Percentiles rank a stretch among this genome's conserved stretches.
Conservation (phyloP, 2,888 invertebrate genomes). For the Leptopilina myrica region DNA sequence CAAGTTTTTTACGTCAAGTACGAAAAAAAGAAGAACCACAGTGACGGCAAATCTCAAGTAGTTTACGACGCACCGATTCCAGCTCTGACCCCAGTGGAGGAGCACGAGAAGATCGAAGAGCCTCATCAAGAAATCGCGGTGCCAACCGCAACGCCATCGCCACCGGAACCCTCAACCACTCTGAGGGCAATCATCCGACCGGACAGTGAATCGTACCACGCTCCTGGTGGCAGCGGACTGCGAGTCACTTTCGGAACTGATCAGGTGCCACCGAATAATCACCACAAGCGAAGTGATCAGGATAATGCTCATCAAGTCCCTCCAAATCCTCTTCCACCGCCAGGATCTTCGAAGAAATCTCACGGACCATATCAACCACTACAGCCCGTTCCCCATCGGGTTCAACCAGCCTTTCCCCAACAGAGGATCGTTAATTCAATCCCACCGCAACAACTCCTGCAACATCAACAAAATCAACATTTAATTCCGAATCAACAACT, state of each 20-base stretch:
- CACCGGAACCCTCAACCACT: conserved; percentile 85
- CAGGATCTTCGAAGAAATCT: conserved; percentile 71
- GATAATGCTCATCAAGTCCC: conserved; percentile 59
- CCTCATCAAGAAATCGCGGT: conserved; percentile 79
- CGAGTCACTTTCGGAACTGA: conserved; percentile 89
- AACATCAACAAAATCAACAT: conserved; percentile 72
- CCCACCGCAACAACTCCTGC: conserved; percentile 71
- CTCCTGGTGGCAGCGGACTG: conserved; percentile 86
- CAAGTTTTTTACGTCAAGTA: conserved; percentile 95
- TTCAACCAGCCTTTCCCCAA: conserved; percentile 73
- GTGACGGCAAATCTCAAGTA: conserved; percentile 84
- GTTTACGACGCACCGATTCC: conserved; percentile 89
- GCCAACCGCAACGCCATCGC: conserved; percentile 78
- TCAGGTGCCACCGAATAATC: conserved; percentile 73
- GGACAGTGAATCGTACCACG: conserved; percentile 89
- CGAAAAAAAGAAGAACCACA: conserved; percentile 86
- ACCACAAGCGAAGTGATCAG: conserved; percentile 71
- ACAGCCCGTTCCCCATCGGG: conserved; percentile 65
- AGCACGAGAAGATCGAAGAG: conserved; percentile 78
- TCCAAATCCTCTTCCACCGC: conserved; percentile 58
- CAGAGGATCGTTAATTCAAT: conserved; percentile 73
- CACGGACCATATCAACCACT: conserved; percentile 72
- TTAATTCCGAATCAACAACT: conserved; percentile 48
- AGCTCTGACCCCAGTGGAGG: conserved; percentile 85
- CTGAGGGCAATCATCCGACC: conserved; percentile 90